These are phyloP conservation scores for Pseudorhombus dupliciocellatus DNA, from an alignment of 2,113 vertebrate species.

Conservation along the genomic window DNA sequence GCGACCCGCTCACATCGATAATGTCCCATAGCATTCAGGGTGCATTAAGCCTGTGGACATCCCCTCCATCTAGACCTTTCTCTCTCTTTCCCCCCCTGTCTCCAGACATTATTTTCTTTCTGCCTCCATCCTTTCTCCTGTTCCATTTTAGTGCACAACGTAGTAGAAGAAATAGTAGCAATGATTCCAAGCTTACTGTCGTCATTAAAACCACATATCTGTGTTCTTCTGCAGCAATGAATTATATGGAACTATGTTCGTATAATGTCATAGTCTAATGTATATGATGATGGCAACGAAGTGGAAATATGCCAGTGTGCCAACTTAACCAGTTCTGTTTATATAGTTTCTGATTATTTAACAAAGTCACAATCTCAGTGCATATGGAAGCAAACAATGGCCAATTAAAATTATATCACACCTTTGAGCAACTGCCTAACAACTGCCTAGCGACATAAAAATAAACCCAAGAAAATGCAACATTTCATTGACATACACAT, in stretches of 20 bases:
- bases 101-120: slow-evolving; percentile 1
- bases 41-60: slow-evolving; percentile 68
- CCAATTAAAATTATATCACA: neutral
- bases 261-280: too few relatives aligned
- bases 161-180: slow-evolving; percentile 2
- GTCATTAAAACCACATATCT: neutral
- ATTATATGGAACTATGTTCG: too few relatives aligned
- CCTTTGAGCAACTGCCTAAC: too few relatives aligned
- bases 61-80: slow-evolving; percentile 38
- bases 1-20: slow-evolving; percentile 58
- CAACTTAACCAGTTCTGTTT: too few relatives aligned
- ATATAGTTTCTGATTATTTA: too few relatives aligned
- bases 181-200: neutral
- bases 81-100: neutral
- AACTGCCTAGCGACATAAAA: too few relatives aligned
- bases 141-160: neutral
- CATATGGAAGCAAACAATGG: neutral
- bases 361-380: too few relatives aligned
- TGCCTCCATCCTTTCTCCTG: slow-evolving; percentile 20
- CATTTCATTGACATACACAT: too few relatives aligned
- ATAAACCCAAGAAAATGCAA: too few relatives aligned
- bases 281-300: too few relatives aligned
- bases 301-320: too few relatives aligned
- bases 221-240: too few relatives aligned
- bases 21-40: slow-evolving; percentile 68